Evolutionary conservation across 2,113 vertebrate genomes (phyloP), one percentile per base, ranked within the genome.

Genomic region (Onychostruthus taczanowskii): DNA sequence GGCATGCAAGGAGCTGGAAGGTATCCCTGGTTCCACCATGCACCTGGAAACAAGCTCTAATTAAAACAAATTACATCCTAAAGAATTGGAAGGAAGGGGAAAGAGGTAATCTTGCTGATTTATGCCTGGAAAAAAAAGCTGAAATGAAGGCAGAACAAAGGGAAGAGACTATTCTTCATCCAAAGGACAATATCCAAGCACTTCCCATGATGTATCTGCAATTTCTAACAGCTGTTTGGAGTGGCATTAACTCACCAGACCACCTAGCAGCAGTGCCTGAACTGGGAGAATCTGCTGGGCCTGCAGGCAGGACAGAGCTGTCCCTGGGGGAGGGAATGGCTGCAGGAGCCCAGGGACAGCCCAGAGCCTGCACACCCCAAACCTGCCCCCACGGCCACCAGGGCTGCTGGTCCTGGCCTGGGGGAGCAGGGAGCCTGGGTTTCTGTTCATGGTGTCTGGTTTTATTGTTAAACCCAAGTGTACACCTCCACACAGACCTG

Each of bases 301-400:
- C 46, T 0, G 11, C 62, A 24, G 44, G 13, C 88, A 85, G 70
- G 35, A 3, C 4, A 22, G 1, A 62, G 16, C 4, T 49, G 13
- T 5, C 49, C 73, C 8, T 4, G 1, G 35, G 49, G 1, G 9
- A 7, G 1, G 56, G 13, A 3, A 0, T 0, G 17, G 23, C 18
- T 9, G 43, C 28, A 6, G 3, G 10, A 37, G 44, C 49, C 22
- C 17, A 7, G 44, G 56, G n/a, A 30, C 72, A 64, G 8, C 7
- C 3, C 72, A n/a, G 39, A 7, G n/a, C 5, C n/a, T 14, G 2
- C 41, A 3, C 10, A 39, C 18, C 84, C 11, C 22, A 33, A 31
- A 73, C 52, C 61, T 2, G 22, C 2, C 8, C 6, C 46, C 5
- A 0, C 41, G 9, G 81, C 59, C 81, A 23, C 9, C 31, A 8